Conservation (phyloP, 1,140 invertebrate genomes). For the Drosophila sucinea region DNA sequence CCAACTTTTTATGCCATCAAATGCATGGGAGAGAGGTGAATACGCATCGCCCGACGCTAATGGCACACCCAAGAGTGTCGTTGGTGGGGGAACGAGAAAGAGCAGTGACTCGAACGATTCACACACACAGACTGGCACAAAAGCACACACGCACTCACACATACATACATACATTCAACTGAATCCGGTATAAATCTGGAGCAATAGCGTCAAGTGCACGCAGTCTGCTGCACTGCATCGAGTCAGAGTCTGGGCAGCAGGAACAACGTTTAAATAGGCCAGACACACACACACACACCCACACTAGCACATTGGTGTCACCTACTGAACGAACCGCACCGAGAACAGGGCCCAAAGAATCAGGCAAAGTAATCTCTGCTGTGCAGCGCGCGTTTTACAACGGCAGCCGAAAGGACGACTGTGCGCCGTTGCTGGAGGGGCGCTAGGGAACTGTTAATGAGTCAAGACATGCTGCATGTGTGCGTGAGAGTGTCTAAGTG, state of each 20-base stretch:
- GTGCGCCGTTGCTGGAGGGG: not conserved
- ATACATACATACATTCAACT: not conserved
- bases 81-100: slow-evolving; percentile 27
- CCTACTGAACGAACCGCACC: slow-evolving; percentile 62
- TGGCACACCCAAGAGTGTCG: slow-evolving; percentile 57
- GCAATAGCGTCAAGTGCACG: slow-evolving; percentile 78
- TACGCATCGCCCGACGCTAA: slow-evolving; percentile 52
- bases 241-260: slow-evolving; percentile 22
- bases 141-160: slow-evolving; percentile 12
- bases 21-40: slow-evolving; percentile 20
- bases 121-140: slow-evolving; percentile 11
- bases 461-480: slow-evolving; percentile 47
- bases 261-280: slow-evolving; percentile 51
- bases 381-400: slow-evolving; percentile 51
- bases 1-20: slow-evolving; percentile 55
- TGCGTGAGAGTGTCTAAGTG: slow-evolving; percentile 56
- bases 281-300: slow-evolving; percentile 30
- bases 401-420: not conserved
- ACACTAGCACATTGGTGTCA: slow-evolving; percentile 66
- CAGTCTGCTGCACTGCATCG: slow-evolving; percentile 54
- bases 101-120: not conserved
- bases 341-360: slow-evolving; percentile 22
- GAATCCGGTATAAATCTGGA: slow-evolving; percentile 61
- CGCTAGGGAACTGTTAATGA: slow-evolving; percentile 67
- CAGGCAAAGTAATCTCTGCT: slow-evolving; percentile 71